Evolutionary conservation across 2,888 invertebrate species (phyloP), one percentile per base, ranked within the genome.

Genomic region (Gortyna flavago): DNA sequence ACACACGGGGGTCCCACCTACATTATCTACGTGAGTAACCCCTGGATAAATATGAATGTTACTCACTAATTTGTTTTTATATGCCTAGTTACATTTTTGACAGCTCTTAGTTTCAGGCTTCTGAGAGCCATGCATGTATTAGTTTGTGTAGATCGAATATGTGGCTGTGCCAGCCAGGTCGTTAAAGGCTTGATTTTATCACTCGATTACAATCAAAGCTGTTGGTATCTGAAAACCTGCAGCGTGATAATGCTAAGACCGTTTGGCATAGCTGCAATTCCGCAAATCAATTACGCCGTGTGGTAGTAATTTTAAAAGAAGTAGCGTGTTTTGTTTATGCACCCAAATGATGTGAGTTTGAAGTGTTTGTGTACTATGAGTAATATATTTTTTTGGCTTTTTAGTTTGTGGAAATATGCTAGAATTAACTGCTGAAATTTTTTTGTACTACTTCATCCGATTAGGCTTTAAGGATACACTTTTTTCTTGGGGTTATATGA

Each of bases 11-110:
- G 29, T 82, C 83, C 48, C 54, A 59, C 25, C 75, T 79, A 1
- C 61, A 61, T 59, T 62, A 71, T 29, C 44, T 79, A 78, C 83
- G 80, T 80, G 80, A 80, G 80, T 83, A 78, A 78, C 57, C 32
- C 38, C 32, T 83, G 35, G 44, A 62, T 67, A 67, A 41, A 78
- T 83, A 44, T 83, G 66, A 83, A 77, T 78, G 79, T 78, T 71
- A 80, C 71, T 83, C 66, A 71, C 48, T 51, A 66, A 48, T 70
- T 16, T 70, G 54, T 71, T 77, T 44, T 69, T 62, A 25, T 38
- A 66, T 83, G 44, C 16, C 21, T 74, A 61, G 78, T 62, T 54
- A 41, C 5, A 61, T 83, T 48, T 65, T n/a, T 59, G 32, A 64
- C 18, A 35, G 25, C 35, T 44, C 44, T 54, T n/a, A 80, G 48